A percentile compares a stretch with the other conserved stretches of the same genome.
phyloP scores from a whole-genome alignment of 2,797 vertebrate genomes.

The Agapornis canus region DNA sequence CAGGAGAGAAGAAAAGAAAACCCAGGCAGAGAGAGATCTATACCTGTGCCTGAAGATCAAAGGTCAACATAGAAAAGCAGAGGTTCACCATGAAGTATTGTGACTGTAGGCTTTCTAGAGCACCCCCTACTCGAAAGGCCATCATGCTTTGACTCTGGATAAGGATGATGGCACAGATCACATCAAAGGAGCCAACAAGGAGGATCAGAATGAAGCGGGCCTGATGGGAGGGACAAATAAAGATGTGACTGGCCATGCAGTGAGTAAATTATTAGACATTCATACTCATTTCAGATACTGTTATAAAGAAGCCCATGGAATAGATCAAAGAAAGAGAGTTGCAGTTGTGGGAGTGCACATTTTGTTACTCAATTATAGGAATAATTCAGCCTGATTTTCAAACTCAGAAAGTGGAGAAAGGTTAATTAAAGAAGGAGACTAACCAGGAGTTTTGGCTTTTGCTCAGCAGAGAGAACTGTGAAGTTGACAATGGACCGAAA shows the following conservation, averaged over 20 bases:
- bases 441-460: constrained; percentile 78
- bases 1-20: background rate
- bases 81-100: constrained; percentile 86
- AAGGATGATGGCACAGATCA: constrained; percentile 79
- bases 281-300: background rate
- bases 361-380: background rate
- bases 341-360: background rate
- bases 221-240: constrained; percentile 45
- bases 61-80: constrained; percentile 88
- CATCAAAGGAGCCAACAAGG: constrained; percentile 76
- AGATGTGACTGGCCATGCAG: background rate
- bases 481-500: constrained; percentile 85
- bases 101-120: constrained; percentile 81
- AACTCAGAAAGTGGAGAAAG: background rate
- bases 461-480: constrained; percentile 64
- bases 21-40: background rate
- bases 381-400: background rate
- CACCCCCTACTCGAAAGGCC: constrained; percentile 87
- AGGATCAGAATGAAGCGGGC: constrained; percentile 82
- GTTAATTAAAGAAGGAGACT: background rate
- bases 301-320: background rate
- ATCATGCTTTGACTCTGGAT: constrained; percentile 83
- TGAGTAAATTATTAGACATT: background rate
- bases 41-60: constrained; percentile 90
- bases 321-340: background rate